Percentiles rank a stretch among this genome's conserved stretches.
phyloP scores from a whole-genome alignment of 2,113 vertebrate genomes.

The Cavia aperea region DNA sequence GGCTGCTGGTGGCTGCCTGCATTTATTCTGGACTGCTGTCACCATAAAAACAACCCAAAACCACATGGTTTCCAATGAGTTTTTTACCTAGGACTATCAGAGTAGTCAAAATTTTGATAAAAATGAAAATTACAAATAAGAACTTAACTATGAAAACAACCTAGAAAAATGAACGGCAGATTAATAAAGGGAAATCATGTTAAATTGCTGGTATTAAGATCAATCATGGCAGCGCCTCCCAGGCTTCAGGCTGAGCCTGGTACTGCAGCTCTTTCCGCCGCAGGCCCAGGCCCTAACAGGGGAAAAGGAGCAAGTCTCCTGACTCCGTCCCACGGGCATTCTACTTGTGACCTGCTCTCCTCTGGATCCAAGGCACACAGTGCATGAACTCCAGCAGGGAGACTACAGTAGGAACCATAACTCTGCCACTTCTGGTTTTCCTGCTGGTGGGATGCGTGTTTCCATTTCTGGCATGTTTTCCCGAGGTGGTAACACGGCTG shows the following conservation, averaged over 20 bases:
- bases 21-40: background rate
- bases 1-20: background rate
- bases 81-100: background rate
- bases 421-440: background rate
- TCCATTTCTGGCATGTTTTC: background rate
- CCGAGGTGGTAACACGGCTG: background rate
- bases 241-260: background rate
- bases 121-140: background rate
- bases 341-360: background rate
- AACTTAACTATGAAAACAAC: constrained; percentile 22
- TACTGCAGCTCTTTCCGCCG: background rate
- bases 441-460: background rate
- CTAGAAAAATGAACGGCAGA: background rate
- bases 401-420: background rate
- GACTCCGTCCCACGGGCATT: background rate
- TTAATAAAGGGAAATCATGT: background rate
- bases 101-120: too few species aligned
- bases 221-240: background rate
- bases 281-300: background rate
- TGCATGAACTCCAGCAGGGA: background rate
- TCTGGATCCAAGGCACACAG: background rate
- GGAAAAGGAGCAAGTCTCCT: background rate
- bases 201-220: background rate
- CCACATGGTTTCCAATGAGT: background rate
- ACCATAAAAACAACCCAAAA: background rate